phyloP scores from a whole-genome alignment of 2,888 invertebrate genomes.

The Smittia sp. region DNA sequence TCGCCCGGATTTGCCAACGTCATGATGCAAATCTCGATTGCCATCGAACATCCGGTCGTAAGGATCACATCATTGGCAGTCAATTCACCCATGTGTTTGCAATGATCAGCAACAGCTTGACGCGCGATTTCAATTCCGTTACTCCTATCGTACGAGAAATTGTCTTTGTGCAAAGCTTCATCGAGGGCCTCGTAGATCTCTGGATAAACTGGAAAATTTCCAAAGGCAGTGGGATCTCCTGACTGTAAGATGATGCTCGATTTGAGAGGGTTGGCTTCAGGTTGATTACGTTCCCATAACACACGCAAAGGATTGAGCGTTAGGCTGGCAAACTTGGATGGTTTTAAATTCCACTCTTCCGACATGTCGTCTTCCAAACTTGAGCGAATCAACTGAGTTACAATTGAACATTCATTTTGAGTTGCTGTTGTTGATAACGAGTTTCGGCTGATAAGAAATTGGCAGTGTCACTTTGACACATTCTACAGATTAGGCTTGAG shows the following conservation, averaged over 20 bases:
- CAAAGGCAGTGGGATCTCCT: slow-evolving; percentile 33
- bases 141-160: slow-evolving; percentile 82
- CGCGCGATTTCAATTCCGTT: slow-evolving; percentile 75
- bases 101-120: slow-evolving; percentile 82
- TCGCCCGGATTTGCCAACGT: slow-evolving; percentile 85
- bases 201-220: slow-evolving; percentile 7
- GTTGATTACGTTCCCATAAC: slow-evolving; percentile 11
- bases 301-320: slow-evolving; percentile 25
- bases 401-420: no score
- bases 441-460: no score
- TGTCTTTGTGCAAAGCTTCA: slow-evolving; percentile 65
- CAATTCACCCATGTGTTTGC: slow-evolving; percentile 62
- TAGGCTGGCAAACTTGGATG: slow-evolving; percentile 24
- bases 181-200: slow-evolving; percentile 67
- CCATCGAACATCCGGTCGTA: slow-evolving; percentile 94
- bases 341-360: slow-evolving; percentile 16
- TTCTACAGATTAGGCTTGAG: no score
- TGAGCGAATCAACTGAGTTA: background rate
- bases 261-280: background rate
- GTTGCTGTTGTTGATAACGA: background rate
- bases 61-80: slow-evolving; percentile 76
- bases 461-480: no score
- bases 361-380: background rate
- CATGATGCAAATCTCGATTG: slow-evolving; percentile 88
- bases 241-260: background rate